A percentile compares a stretch with the other conserved stretches of the same genome.
Evolutionary conservation across 53 echinoderm and acorn worm species (phyloP).

Genomic region (Astropecten irregularis): DNA sequence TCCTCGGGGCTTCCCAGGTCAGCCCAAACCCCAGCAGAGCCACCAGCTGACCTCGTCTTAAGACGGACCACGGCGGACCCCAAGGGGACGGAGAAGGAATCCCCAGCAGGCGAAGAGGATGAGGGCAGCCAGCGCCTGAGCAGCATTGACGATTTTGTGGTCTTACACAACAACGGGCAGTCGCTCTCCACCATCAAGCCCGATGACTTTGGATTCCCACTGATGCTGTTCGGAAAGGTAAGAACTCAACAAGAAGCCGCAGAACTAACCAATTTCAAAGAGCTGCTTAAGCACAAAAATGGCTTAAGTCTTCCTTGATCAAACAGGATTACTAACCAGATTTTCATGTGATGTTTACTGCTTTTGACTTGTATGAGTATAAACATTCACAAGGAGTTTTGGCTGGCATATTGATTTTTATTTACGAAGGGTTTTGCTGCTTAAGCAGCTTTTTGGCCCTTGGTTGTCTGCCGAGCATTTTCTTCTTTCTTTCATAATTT

Average conservation of each 20-base stretch:
- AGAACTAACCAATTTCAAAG: background rate
- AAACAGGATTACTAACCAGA: no score
- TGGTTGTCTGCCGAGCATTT: no score
- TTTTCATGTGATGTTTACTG: no score
- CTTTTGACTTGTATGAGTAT: no score
- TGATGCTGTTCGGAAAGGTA: slow-evolving; percentile 99
- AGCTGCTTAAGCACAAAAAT: no score
- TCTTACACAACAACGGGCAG: slow-evolving; percentile 71
- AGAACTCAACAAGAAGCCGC: background rate
- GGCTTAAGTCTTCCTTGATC: no score
- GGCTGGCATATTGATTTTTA: no score
- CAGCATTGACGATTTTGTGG: slow-evolving; percentile 75
- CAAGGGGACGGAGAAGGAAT: slow-evolving; percentile 5
- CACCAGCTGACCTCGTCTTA: background rate
- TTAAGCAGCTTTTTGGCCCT: no score
- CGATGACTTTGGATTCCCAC: slow-evolving; percentile 93
- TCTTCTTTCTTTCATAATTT: no score
- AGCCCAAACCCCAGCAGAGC: background rate
- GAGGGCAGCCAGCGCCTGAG: slow-evolving; percentile 15
- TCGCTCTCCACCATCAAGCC: slow-evolving; percentile 55
- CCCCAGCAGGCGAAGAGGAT: slow-evolving; percentile 3
- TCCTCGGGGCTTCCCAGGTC: background rate
- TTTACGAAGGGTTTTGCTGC: no score
- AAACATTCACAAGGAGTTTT: no score
- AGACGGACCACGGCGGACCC: background rate